Evolutionary conservation across 2,113 vertebrate genomes (phyloP), one percentile per base, ranked within the genome.

Genomic region (Lophura nycthemera): DNA sequence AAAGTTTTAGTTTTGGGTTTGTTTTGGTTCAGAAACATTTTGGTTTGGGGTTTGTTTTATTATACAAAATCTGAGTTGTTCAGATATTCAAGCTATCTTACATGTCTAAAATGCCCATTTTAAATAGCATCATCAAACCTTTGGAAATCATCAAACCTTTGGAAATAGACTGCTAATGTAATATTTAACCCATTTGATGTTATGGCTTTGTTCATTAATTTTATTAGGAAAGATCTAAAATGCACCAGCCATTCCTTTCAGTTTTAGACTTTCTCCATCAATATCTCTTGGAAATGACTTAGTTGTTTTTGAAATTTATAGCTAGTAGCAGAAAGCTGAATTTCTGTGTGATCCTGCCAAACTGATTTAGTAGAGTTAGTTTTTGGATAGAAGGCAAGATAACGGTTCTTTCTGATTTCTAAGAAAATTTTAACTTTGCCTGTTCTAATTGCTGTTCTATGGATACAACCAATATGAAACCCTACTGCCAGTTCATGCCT

Each of bases 151-250:
- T 47, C 45, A 91, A 25, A 80, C 38, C 20, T 93, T 92, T 93
- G 76, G 48, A 92, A 96, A 91, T 88, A 57, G 69, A 48, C 59
- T 77, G 57, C 38, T 95, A 93, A 95, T 93, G 73, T 74, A 95
- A 16, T 43, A 91, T 83, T 91, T 91, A 89, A 85, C 66, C 67
- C 75, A 83, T 93, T 95, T 91, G 30, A 86, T 9, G 4, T 88
- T 87, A 83, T 61, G 42, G 2, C 13, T 89, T 87, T 77, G 30
- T 80, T 88, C 34, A 83, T 91, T 86, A 88, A 91, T 91, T 89
- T 90, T 11, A 88, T 93, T 90, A 92, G 21, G 24, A 83, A 86
- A 92, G 67, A 88, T 34, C 9, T 78, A 66, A 95, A 95, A 88
- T 69, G 85, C 57, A 86, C 30, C 43, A 91, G 83, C 34, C 52